These are phyloP conservation scores for Serranus cabrilla DNA, from an alignment of 2,797 vertebrate species.

Conservation along the genomic window DNA sequence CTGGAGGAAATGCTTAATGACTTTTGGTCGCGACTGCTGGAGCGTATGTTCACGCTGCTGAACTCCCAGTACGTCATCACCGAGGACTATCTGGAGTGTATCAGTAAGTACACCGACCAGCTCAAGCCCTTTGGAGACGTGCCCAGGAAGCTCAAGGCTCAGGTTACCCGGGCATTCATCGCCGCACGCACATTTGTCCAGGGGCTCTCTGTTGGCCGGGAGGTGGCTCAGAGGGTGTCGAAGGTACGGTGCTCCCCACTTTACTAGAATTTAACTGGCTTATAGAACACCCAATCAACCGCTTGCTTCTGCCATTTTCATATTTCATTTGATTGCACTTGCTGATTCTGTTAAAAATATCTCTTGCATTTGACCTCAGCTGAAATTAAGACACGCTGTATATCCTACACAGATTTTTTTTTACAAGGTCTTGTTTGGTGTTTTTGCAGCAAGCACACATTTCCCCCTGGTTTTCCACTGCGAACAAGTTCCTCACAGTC, in stretches of 20 bases:
- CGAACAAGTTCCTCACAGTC: slow-evolving; percentile 35
- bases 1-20: slow-evolving; percentile 98
- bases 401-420: slow-evolving; percentile 26
- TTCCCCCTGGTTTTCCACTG: slow-evolving; percentile 19
- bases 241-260: slow-evolving; percentile 87
- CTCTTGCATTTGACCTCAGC: slow-evolving; percentile 12
- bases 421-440: slow-evolving; percentile 28
- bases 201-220: slow-evolving; percentile 95
- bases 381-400: slow-evolving; percentile 27
- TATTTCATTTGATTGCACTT: slow-evolving; percentile 3
- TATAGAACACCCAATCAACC: slow-evolving; percentile 5
- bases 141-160: slow-evolving; percentile 95
- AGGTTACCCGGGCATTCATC: slow-evolving; percentile 96
- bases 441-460: slow-evolving; percentile 36
- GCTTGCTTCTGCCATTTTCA: slow-evolving; percentile 9
- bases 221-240: slow-evolving; percentile 95
- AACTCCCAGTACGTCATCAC: slow-evolving; percentile 97
- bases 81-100: slow-evolving; percentile 98
- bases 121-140: slow-evolving; percentile 98
- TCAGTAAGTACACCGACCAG: slow-evolving; percentile 97
- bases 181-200: slow-evolving; percentile 97
- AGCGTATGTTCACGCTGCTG: slow-evolving; percentile 98
- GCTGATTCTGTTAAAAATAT: not conserved
- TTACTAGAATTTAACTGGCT: slow-evolving; percentile 1
- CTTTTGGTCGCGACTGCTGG: slow-evolving; percentile 97